These are phyloP conservation scores for Calameuta idolon DNA, from an alignment of 2,888 invertebrate genomes.

Conservation along the genomic window DNA sequence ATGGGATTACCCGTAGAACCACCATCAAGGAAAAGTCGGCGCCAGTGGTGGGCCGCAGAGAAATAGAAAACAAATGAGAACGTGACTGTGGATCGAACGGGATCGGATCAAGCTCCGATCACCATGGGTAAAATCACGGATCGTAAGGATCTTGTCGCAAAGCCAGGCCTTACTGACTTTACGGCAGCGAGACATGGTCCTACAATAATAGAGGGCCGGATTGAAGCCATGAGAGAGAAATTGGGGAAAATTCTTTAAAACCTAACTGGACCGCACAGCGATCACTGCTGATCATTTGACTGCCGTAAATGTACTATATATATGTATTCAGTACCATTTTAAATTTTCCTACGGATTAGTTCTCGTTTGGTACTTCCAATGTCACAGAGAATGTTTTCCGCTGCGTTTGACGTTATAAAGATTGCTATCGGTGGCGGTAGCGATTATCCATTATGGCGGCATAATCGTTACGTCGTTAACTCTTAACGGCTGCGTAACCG, in stretches of 20 bases:
- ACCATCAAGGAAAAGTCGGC: conserved; percentile 37
- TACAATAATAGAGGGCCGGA: neutral
- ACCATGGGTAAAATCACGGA: conserved; percentile 12
- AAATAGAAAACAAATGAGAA: conserved; percentile 53
- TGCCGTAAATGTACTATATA: neutral
- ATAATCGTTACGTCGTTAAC: conserved; percentile 63
- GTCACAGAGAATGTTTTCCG: conserved; percentile 37
- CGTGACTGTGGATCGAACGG: conserved; percentile 26
- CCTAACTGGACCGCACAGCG: neutral
- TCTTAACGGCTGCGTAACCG: conserved; percentile 55
- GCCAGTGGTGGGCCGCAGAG: conserved; percentile 26
- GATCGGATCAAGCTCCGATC: conserved; percentile 20
- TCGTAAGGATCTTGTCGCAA: neutral
- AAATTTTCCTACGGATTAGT: neutral
- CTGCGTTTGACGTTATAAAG: conserved; percentile 57
- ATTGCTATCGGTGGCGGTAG: conserved; percentile 60
- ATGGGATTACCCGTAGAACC: conserved; percentile 61
- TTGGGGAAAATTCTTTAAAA: neutral
- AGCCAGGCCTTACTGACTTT: neutral
- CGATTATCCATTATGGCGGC: conserved; percentile 62
- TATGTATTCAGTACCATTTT: neutral
- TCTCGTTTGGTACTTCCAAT: neutral
- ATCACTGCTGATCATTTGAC: neutral
- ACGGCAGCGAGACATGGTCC: neutral
- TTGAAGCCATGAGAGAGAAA: neutral